Evolutionary conservation across 2,888 invertebrate genomes (phyloP).

Genomic region (Beris morrisii): DNA sequence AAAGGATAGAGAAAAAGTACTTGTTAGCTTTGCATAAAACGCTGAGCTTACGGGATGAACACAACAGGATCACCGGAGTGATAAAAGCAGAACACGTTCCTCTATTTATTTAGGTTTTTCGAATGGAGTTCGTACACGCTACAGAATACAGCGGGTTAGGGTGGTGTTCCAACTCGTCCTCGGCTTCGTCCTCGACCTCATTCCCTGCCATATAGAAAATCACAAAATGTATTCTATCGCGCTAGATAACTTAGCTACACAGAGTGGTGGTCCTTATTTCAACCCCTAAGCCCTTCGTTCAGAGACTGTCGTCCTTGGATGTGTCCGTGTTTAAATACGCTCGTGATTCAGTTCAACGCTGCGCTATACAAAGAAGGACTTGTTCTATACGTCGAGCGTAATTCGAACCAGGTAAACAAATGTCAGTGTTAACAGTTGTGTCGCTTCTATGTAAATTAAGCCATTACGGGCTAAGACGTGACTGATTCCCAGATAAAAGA

Average conservation of each 20-base stretch:
- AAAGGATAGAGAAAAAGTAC: slow-evolving; percentile 15
- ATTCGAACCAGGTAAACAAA: slow-evolving; percentile 39
- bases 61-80: slow-evolving; percentile 35
- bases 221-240: no score
- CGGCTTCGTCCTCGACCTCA: not conserved
- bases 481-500: slow-evolving; percentile 31
- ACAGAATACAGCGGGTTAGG: not conserved
- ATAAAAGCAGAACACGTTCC: slow-evolving; percentile 37
- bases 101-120: slow-evolving; percentile 38
- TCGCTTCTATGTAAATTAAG: slow-evolving; percentile 28
- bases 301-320: no score
- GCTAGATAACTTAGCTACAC: not conserved
- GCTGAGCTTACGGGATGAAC: slow-evolving; percentile 28
- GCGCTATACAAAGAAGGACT: no score
- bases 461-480: slow-evolving; percentile 27
- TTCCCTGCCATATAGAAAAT: no score
- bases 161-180: slow-evolving; percentile 2
- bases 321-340: no score
- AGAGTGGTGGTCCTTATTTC: not conserved
- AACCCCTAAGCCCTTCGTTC: no score
- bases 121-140: slow-evolving; percentile 20
- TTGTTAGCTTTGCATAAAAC: slow-evolving; percentile 35
- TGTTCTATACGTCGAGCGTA: slow-evolving; percentile 14
- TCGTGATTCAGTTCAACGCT: no score
- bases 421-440: slow-evolving; percentile 34